A percentile compares a stretch with the other conserved stretches of the same genome.
Evolutionary conservation across 2,888 invertebrate species (phyloP).

Genomic region (Trachelus iudaicus): DNA sequence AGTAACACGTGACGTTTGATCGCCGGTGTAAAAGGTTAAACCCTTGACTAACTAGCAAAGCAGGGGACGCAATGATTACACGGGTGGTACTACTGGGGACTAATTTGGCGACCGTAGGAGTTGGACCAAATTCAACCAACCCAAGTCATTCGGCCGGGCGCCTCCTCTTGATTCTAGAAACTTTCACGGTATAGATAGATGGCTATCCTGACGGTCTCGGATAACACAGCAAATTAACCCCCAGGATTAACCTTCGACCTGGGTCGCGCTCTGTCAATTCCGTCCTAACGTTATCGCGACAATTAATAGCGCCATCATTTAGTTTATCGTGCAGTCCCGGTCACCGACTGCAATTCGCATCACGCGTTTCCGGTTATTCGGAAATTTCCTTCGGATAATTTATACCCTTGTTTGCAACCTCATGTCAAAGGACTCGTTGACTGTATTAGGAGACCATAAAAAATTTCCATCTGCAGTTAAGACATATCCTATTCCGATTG

Average conservation of each 20-base stretch:
- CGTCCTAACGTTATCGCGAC: neutral
- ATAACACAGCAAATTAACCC: constrained; percentile 44
- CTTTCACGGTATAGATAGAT: constrained; percentile 40
- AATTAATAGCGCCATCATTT: neutral
- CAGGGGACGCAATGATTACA: constrained; percentile 47
- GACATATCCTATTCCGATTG: neutral
- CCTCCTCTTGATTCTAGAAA: constrained; percentile 25
- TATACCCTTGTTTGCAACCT: neutral
- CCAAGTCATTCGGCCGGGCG: neutral
- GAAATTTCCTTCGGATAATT: neutral
- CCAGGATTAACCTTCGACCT: constrained; percentile 12
- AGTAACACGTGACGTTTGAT: constrained; percentile 26
- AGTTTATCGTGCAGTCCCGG: neutral
- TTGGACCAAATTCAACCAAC: neutral
- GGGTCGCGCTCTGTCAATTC: neutral
- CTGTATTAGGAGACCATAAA: neutral
- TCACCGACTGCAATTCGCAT: neutral
- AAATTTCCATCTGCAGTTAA: neutral
- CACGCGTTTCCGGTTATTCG: neutral
- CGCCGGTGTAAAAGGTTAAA: constrained; percentile 14
- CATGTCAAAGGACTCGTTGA: neutral
- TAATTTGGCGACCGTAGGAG: constrained; percentile 41
- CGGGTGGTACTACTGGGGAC: constrained; percentile 45
- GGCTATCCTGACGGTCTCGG: constrained; percentile 36
- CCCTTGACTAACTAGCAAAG: neutral